Evolutionary conservation across 2,113 vertebrate species (phyloP), one percentile per base, ranked within the genome.

Genomic region (Miniopterus natalensis): DNA sequence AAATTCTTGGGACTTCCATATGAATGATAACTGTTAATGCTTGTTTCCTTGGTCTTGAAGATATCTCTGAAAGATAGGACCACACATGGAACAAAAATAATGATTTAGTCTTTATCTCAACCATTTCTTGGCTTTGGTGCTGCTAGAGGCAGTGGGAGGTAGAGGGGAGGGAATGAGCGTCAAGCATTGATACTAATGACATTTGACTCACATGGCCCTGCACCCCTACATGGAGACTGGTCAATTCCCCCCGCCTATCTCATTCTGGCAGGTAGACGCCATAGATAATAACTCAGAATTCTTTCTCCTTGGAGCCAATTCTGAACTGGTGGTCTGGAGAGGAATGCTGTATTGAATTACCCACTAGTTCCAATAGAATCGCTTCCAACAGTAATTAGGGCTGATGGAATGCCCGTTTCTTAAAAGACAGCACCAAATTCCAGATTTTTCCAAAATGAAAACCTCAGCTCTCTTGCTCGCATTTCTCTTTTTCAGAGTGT

Each of bases 281-380:
- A 92, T 84, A 84, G 92, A 97, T 97, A 96, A 92, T 95, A 78
- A 79, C 74, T 95, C 57, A 55, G 42, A 94, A 94, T 97, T 95
- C 92, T 95, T 96, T 95, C 42, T 96, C 84, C 40, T 71, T 47
- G 70, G 53, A 78, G 94, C 95, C 97, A 98, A 84, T 57, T 96
- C 95, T 95, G 79, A 95, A 92, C 85, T 97, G 96, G 96, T 97
- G 96, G 96, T 98, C 95, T 95, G 81, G 65, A 88, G 53, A 94
- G 85, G 83, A 92, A 94, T 92, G 93, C 92, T 94, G 96, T 96
- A 95, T 96, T 94, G 78, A 94, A 96, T 97, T 96, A 96, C 85
- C 75, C 71, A 45, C 75, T 73, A 36, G 77, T 96, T 97, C 92
- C 92, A 96, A 70, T 13, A 71, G 88, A 95, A 90, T 95, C 6